Conservation (phyloP, 2,113 vertebrate species). For the Lota lota region DNA sequence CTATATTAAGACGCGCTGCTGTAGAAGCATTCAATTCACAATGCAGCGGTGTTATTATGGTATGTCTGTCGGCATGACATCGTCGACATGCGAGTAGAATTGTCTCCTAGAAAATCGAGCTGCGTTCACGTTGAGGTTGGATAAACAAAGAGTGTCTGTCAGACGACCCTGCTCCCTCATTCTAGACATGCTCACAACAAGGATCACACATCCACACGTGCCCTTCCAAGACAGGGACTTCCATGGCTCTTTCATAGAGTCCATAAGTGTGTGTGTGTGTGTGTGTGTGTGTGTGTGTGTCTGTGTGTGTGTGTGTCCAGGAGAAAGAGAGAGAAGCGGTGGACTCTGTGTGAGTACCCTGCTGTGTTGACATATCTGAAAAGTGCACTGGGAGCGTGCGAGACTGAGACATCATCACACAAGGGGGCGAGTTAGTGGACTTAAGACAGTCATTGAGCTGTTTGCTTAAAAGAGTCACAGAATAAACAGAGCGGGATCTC, state of each 20-base stretch:
- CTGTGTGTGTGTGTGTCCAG: conserved; percentile 28
- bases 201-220: conserved; percentile 20
- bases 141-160: not conserved
- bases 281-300: conserved; percentile 15
- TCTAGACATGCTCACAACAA: conserved; percentile 12
- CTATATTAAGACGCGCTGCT: too few species aligned
- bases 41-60: too few species aligned
- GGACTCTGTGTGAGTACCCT: conserved; percentile 18
- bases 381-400: conserved; percentile 41
- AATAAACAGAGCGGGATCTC: conserved; percentile 45
- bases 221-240: conserved; percentile 21
- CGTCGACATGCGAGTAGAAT: not conserved
- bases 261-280: conserved; percentile 7
- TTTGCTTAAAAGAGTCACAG: conserved; percentile 49
- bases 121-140: not conserved
- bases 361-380: conserved; percentile 52
- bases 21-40: too few species aligned
- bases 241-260: conserved; percentile 24
- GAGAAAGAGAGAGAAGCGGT: conserved; percentile 16
- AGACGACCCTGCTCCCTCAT: conserved; percentile 35
- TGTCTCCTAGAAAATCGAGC: not conserved
- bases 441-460: conserved; percentile 48
- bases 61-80: too few species aligned
- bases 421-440: conserved; percentile 44
- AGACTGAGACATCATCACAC: conserved; percentile 25